Evolutionary conservation across 2,797 vertebrate species (phyloP).

Genomic region (Sus cebifrons): DNA sequence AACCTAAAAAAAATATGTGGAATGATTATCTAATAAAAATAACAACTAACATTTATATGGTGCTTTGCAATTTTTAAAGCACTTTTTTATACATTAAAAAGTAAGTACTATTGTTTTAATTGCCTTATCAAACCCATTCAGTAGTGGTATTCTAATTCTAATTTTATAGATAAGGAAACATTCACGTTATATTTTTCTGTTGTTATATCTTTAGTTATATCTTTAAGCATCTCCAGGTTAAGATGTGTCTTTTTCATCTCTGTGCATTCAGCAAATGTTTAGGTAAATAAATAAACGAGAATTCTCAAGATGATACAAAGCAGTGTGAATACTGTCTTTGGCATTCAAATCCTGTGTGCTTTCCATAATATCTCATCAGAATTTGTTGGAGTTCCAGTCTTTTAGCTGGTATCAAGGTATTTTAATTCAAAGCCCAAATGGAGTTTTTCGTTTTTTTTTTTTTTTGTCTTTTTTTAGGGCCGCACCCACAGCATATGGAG

Average conservation of each 20-base stretch:
- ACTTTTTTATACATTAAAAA: neutral
- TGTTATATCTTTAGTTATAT: neutral
- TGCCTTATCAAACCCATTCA: neutral
- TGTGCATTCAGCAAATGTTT: neutral
- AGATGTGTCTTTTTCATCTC: neutral
- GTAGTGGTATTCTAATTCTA: neutral
- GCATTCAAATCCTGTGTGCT: neutral
- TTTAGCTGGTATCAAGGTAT: neutral
- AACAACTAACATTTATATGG: neutral
- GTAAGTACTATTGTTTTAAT: neutral
- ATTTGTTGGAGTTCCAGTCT: neutral
- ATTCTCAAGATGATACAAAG: slow-evolving; percentile 5
- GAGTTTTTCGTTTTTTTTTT: too few relatives aligned
- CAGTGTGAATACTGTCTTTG: neutral
- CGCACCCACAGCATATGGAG: too few relatives aligned
- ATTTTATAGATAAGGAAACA: neutral
- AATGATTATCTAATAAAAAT: slow-evolving; percentile 32
- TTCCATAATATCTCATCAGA: neutral
- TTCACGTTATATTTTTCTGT: neutral
- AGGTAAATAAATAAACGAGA: neutral
- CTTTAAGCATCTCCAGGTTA: neutral
- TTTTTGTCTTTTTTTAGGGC: too few relatives aligned
- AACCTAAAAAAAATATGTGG: neutral
- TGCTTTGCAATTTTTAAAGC: neutral
- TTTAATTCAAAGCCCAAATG: neutral